phyloP scores from a whole-genome alignment of 2,888 invertebrate genomes.

The Ophioninae sp. region DNA sequence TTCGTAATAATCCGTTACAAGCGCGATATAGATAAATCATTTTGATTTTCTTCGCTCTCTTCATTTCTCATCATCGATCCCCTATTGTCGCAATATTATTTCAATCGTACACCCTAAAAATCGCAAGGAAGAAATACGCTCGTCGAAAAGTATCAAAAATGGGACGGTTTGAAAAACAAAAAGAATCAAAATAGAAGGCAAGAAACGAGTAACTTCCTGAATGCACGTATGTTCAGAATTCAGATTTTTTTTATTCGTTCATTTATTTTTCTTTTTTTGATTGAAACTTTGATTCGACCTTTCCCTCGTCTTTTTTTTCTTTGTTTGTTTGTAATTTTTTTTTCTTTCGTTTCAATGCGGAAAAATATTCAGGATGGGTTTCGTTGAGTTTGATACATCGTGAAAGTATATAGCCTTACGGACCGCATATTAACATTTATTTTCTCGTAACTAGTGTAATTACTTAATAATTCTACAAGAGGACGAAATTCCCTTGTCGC shows the following conservation, averaged over 20 bases:
- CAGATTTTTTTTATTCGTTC: not conserved
- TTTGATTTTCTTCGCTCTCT: conserved; percentile 37
- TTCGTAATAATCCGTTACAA: conserved; percentile 49
- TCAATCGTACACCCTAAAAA: conserved; percentile 43
- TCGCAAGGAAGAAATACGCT: conserved; percentile 30
- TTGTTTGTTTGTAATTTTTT: conserved; percentile 57
- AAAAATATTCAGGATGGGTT: conserved; percentile 62
- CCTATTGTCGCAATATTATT: conserved; percentile 59
- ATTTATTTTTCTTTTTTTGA: conserved; percentile 58
- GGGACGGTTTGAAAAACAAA: conserved; percentile 7
- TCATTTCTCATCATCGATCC: conserved; percentile 27
- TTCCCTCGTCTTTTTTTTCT: not conserved
- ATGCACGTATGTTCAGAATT: not conserved
- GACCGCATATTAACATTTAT: conserved; percentile 76
- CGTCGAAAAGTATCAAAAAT: conserved; percentile 5
- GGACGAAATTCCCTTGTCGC: conserved; percentile 52
- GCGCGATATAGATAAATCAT: conserved; percentile 56
- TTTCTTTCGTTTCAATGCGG: conserved; percentile 52
- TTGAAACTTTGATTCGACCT: not conserved
- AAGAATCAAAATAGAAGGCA: not conserved
- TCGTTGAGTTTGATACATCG: conserved; percentile 65
- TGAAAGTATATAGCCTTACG: conserved; percentile 68
- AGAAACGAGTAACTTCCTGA: not conserved
- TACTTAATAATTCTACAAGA: conserved; percentile 60
- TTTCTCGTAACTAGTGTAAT: conserved; percentile 70